Conservation (phyloP, 2,888 invertebrate species). For the Rotaria sp. region DNA sequence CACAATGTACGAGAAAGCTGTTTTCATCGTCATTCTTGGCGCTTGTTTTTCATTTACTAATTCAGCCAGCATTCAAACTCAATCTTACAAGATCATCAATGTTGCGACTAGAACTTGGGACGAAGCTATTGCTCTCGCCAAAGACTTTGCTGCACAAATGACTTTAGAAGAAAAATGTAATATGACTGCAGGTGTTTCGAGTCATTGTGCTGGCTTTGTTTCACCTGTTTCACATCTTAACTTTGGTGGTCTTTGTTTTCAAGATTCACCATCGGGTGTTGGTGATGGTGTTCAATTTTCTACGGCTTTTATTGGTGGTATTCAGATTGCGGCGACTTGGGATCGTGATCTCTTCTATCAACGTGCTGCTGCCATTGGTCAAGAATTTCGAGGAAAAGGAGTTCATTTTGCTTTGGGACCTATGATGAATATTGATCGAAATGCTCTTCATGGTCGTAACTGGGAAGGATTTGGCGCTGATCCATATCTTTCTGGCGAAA, state of each 20-base stretch:
- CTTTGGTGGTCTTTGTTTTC: not conserved
- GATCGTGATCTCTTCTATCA: not conserved
- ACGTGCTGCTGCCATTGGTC: not conserved
- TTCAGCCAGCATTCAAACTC: not conserved
- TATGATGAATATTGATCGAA: no score
- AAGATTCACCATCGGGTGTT: not conserved
- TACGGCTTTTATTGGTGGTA: not conserved
- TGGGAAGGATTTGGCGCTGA: not conserved
- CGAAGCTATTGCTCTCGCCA: not conserved
- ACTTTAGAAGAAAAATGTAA: not conserved
- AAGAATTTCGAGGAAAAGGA: not conserved
- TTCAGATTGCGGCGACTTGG: not conserved
- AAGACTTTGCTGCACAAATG: not conserved
- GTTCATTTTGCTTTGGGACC: no score
- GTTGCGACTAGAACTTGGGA: not conserved
- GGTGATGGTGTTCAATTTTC: constrained; percentile 6
- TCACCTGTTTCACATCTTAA: not conserved
- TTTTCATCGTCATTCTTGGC: not conserved
- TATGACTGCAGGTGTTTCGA: not conserved
- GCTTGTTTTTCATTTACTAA: not conserved
- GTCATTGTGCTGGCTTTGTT: not conserved
- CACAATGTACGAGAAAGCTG: no score
- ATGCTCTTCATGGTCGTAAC: not conserved
- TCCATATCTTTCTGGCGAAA: not conserved
- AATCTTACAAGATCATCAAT: not conserved